Evolutionary conservation across 2,888 invertebrate species (phyloP).

Genomic region (Watsonalla binaria): DNA sequence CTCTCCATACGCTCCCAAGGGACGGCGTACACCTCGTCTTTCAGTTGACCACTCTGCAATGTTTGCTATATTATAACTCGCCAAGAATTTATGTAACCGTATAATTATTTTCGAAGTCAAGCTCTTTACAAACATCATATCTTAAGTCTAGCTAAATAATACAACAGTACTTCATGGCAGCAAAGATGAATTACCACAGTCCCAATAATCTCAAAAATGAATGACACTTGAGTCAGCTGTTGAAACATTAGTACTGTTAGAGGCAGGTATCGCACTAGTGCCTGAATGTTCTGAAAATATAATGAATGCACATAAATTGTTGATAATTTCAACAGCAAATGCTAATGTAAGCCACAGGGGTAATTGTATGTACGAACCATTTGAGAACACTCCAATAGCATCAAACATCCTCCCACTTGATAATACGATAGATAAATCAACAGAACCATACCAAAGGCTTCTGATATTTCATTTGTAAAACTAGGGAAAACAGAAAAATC

Average conservation of each 20-base stretch:
- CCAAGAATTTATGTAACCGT: no score
- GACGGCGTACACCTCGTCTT: conserved; percentile 27
- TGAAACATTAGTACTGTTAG: conserved; percentile 22
- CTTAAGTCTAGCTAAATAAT: not conserved
- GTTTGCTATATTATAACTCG: not conserved
- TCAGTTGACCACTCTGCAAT: conserved; percentile 31
- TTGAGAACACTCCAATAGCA: conserved; percentile 20
- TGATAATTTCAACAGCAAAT: no score
- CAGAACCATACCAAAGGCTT: not conserved
- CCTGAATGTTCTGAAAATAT: not conserved
- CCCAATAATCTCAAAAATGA: conserved; percentile 28
- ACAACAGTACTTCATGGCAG: no score
- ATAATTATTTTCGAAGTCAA: no score
- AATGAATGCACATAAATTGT: not conserved
- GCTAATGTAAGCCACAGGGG: no score
- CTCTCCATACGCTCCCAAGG: conserved; percentile 41
- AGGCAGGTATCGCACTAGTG: conserved; percentile 12
- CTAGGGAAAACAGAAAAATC: not conserved
- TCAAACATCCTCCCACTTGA: conserved; percentile 17
- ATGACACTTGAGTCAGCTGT: conserved; percentile 30
- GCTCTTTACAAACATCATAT: no score
- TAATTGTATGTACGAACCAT: conserved; percentile 12
- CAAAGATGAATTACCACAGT: conserved; percentile 24
- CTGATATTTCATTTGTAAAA: not conserved
- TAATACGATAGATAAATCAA: conserved; percentile 5